These are phyloP conservation scores for Myiopsitta monachus DNA, from an alignment of 2,113 vertebrate species.

Conservation along the genomic window DNA sequence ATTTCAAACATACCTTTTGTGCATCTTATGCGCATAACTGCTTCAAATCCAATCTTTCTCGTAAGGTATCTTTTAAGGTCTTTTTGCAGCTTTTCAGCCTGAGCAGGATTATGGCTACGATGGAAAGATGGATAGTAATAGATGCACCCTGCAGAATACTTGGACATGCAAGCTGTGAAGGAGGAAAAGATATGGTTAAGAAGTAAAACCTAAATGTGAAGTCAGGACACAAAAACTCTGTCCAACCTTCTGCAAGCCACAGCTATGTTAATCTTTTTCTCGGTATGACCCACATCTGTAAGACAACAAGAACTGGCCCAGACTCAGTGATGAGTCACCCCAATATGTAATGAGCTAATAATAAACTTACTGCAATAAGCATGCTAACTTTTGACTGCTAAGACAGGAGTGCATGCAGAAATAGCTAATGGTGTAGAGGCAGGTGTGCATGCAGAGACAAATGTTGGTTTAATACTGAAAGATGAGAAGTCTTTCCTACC, in stretches of 20 bases:
- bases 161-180: constrained; percentile 88
- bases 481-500: not conserved
- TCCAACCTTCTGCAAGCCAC: not conserved
- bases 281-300: not conserved
- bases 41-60: constrained; percentile 97
- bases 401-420: not conserved
- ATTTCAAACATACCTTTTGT: constrained; percentile 86
- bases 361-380: not conserved
- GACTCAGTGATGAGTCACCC: not conserved
- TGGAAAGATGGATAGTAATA: constrained; percentile 97
- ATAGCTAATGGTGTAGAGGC: not conserved
- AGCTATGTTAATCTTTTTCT: not conserved
- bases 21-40: constrained; percentile 98
- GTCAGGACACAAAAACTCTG: not conserved
- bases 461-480: not conserved
- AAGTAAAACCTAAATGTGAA: not conserved
- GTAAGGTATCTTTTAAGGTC: constrained; percentile 94
- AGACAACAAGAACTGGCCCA: not conserved
- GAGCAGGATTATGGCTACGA: constrained; percentile 83
- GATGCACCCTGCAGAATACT: constrained; percentile 92
- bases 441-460: not conserved
- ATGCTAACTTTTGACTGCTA: not conserved
- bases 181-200: not conserved
- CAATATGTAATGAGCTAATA: not conserved
- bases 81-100: constrained; percentile 89